Conservation (phyloP, 35 echinoderm and acorn worm genomes). For the Heliocidaris erythrogramma region DNA sequence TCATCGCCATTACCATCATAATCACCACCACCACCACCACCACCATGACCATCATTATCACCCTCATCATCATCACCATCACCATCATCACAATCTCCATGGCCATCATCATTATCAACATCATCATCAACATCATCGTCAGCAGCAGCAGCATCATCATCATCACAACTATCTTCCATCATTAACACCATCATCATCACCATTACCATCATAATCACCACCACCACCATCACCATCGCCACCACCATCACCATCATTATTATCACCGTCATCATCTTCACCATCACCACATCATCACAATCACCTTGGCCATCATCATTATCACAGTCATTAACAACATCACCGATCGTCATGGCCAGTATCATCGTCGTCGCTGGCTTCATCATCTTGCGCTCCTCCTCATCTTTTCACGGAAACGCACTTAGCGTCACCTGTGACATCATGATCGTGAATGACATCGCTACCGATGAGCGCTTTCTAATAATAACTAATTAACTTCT, state of each 20-base stretch:
- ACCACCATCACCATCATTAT: neutral
- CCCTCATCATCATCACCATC: neutral
- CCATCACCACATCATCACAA: neutral
- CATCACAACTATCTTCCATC: neutral
- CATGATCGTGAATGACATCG: no score
- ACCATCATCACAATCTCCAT: neutral
- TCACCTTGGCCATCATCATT: neutral
- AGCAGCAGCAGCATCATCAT: neutral
- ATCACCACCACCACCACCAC: neutral
- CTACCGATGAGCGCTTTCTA: no score
- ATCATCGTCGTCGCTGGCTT: neutral
- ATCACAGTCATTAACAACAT: neutral
- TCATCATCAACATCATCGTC: neutral
- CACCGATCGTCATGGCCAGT: neutral
- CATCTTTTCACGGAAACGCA: no score
- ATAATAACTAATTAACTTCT: no score
- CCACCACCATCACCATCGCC: neutral
- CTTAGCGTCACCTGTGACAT: no score
- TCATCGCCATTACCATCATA: neutral
- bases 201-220: neutral
- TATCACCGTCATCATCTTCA: neutral
- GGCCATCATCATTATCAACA: neutral
- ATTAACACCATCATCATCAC: neutral
- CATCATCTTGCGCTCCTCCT: no score
- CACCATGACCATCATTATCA: neutral